phyloP scores from a whole-genome alignment of 2,888 invertebrate genomes.

The Diachrysia chrysitis region DNA sequence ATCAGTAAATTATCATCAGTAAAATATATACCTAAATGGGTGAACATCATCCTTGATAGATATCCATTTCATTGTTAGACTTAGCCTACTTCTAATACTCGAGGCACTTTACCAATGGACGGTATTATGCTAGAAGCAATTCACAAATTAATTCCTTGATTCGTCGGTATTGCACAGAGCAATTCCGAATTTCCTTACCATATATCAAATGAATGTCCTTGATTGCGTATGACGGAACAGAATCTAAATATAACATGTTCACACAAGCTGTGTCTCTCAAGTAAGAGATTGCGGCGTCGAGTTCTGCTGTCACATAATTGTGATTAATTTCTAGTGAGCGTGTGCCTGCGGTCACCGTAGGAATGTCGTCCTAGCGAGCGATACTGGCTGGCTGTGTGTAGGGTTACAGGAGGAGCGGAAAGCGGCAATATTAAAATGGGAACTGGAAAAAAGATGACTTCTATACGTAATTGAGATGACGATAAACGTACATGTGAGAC shows the following conservation, averaged over 20 bases:
- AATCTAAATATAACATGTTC: slow-evolving; percentile 59
- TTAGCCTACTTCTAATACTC: slow-evolving; percentile 27
- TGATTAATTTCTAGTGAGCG: slow-evolving; percentile 86
- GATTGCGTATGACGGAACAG: slow-evolving; percentile 57
- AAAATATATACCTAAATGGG: background rate
- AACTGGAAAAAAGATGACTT: background rate
- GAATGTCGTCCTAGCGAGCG: slow-evolving; percentile 81
- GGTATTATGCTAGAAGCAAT: slow-evolving; percentile 40
- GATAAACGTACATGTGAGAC: too few relatives aligned
- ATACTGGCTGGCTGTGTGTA: slow-evolving; percentile 54
- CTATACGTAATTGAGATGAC: too few relatives aligned
- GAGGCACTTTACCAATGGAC: slow-evolving; percentile 22
- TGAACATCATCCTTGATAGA: slow-evolving; percentile 25
- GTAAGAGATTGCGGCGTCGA: slow-evolving; percentile 67
- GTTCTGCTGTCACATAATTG: slow-evolving; percentile 85
- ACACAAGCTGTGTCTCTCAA: slow-evolving; percentile 64
- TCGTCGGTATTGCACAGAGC: slow-evolving; percentile 19
- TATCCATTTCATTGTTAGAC: slow-evolving; percentile 44
- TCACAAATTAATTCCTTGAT: slow-evolving; percentile 49
- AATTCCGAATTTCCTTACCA: slow-evolving; percentile 50
- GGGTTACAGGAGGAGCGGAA: slow-evolving; percentile 61
- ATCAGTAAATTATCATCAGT: background rate
- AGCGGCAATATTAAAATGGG: slow-evolving; percentile 31
- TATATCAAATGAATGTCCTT: slow-evolving; percentile 55
- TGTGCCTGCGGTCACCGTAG: slow-evolving; percentile 84